phyloP scores from a whole-genome alignment of 2,797 vertebrate genomes.

The Basileuterus tristriatus region DNA sequence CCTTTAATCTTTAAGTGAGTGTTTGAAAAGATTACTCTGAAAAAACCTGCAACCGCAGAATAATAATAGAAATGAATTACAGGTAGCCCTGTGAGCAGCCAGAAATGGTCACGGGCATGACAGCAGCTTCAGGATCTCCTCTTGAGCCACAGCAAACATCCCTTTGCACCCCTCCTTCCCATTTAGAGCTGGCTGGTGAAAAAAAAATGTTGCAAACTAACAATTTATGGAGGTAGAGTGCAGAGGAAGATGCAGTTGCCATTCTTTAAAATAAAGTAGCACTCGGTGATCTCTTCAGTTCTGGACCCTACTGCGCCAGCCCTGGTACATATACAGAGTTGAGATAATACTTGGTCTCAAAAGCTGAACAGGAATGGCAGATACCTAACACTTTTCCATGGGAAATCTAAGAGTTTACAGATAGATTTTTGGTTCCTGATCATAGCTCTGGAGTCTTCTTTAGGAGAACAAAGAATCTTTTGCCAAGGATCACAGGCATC shows the following conservation, averaged over 20 bases:
- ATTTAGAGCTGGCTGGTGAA: background rate
- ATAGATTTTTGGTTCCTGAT: background rate
- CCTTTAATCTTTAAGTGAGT: slow-evolving; percentile 37
- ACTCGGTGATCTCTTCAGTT: background rate
- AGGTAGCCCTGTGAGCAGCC: slow-evolving; percentile 38
- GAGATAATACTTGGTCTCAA: background rate
- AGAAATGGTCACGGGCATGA: background rate
- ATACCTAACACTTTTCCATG: background rate
- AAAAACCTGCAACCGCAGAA: slow-evolving; percentile 18
- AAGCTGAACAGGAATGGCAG: background rate
- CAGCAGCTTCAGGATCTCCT: background rate
- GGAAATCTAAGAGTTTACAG: background rate
- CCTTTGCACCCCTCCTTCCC: background rate
- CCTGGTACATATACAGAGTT: background rate
- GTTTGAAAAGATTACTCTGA: slow-evolving; percentile 56
- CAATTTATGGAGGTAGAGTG: background rate
- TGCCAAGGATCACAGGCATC: background rate
- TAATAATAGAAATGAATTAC: slow-evolving; percentile 36
- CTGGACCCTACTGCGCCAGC: background rate
- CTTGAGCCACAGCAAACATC: background rate
- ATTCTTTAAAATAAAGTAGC: background rate
- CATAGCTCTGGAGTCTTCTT: background rate
- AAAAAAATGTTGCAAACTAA: background rate
- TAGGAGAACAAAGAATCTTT: background rate
- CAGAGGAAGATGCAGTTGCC: background rate